Conservation (phyloP, 2,797 vertebrate genomes). For the Scomberomorus guttatus region DNA sequence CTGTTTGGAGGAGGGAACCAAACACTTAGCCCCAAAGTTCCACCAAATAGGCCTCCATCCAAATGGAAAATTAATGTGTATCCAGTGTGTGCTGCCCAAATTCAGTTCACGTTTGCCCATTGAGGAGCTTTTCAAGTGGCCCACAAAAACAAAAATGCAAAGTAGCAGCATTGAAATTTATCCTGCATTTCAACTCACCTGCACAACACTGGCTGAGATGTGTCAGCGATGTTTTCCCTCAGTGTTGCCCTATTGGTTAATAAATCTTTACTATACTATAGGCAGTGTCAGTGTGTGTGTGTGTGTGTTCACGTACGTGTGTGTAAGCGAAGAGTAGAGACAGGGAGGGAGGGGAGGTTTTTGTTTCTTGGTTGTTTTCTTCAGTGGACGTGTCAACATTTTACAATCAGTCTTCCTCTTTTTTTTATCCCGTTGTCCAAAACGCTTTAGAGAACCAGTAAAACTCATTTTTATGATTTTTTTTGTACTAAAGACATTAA, state of each 20-base stretch:
- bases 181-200: conserved; percentile 33
- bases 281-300: conserved; percentile 10
- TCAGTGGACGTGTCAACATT: conserved; percentile 52
- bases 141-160: conserved; percentile 62
- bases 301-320: conserved; percentile 26
- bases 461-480: neutral
- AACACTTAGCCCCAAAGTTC: conserved; percentile 23
- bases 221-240: conserved; percentile 20
- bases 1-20: conserved; percentile 35
- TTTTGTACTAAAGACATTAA: neutral
- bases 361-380: conserved; percentile 51
- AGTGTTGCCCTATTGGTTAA: conserved; percentile 44
- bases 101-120: conserved; percentile 68
- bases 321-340: conserved; percentile 46
- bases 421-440: conserved; percentile 5
- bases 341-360: conserved; percentile 59
- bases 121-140: conserved; percentile 65
- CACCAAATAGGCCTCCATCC: conserved; percentile 57
- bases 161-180: conserved; percentile 50
- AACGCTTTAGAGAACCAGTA: neutral
- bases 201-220: conserved; percentile 27
- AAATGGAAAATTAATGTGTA: conserved; percentile 58
- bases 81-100: conserved; percentile 57
- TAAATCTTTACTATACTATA: conserved; percentile 48
- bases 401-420: conserved; percentile 14